A percentile compares a stretch with the other conserved stretches of the same genome.
phyloP scores from a whole-genome alignment of 2,888 invertebrate genomes.

The Cordilura impudica region DNA sequence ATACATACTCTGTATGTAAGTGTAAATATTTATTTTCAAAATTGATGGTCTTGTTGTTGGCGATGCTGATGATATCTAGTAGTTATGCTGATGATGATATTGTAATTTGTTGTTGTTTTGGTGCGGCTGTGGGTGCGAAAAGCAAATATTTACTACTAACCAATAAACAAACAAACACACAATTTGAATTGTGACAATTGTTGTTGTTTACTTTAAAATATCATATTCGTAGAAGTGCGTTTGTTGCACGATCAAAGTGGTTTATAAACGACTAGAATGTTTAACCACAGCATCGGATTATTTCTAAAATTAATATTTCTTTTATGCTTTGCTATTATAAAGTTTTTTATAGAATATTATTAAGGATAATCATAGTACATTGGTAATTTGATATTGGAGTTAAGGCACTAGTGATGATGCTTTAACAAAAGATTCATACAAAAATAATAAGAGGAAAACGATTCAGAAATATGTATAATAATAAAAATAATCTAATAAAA shows the following conservation, averaged over 20 bases:
- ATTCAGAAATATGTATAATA: no score
- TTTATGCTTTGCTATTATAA: neutral
- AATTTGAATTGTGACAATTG: neutral
- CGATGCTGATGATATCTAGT: neutral
- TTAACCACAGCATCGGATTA: neutral
- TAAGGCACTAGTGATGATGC: no score
- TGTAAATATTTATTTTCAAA: neutral
- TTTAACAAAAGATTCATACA: no score
- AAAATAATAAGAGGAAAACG: no score
- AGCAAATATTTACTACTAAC: neutral
- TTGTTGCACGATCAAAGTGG: neutral
- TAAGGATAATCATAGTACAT: neutral
- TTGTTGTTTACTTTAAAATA: neutral
- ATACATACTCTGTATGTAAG: no score
- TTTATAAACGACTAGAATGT: neutral
- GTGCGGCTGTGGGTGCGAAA: no score
- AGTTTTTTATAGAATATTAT: neutral
- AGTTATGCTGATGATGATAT: neutral
- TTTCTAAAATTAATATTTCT: neutral
- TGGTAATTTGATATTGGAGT: no score
- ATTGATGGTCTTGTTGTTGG: neutral
- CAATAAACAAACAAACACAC: neutral
- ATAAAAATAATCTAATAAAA: no score
- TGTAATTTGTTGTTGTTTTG: neutral
- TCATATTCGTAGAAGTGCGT: neutral